A percentile compares a stretch with the other conserved stretches of the same genome.
Evolutionary conservation across 2,797 vertebrate species (phyloP).

Genomic region (Calcarius lapponicus): DNA sequence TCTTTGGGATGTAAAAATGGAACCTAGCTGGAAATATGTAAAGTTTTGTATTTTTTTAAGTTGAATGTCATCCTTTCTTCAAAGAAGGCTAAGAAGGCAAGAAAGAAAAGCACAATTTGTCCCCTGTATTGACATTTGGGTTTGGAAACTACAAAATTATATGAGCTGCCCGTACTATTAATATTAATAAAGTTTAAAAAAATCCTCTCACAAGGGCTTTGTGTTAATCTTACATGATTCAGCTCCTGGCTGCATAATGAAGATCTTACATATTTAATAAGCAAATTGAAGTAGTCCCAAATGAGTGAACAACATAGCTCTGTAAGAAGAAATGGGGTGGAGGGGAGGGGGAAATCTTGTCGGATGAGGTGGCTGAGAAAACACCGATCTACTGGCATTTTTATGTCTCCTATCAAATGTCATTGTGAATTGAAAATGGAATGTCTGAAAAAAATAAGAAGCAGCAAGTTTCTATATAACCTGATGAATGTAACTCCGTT

Average conservation of each 20-base stretch:
- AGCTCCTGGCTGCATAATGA: constrained; percentile 62
- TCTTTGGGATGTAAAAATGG: not conserved
- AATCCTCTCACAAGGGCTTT: constrained; percentile 52
- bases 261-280: constrained; percentile 78
- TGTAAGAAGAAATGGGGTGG: not conserved
- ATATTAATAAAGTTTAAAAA: constrained; percentile 74
- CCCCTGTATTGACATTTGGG: constrained; percentile 65
- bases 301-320: constrained; percentile 39
- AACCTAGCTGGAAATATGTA: not conserved
- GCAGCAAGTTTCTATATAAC: constrained; percentile 38
- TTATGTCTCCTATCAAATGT: constrained; percentile 70
- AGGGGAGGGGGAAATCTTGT: not conserved
- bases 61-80: constrained; percentile 45
- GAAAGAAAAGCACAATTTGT: constrained; percentile 20
- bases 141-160: constrained; percentile 59
- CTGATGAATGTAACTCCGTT: constrained; percentile 50
- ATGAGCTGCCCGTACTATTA: constrained; percentile 47
- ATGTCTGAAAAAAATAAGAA: constrained; percentile 46
- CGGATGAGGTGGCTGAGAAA: not conserved
- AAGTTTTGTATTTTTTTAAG: not conserved
- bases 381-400: constrained; percentile 32
- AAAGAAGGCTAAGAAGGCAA: not conserved
- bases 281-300: constrained; percentile 63
- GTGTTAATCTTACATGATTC: constrained; percentile 73
- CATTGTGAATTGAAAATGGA: constrained; percentile 46